phyloP scores from a whole-genome alignment of 2,888 invertebrate genomes.

The Chorisops tibialis region DNA sequence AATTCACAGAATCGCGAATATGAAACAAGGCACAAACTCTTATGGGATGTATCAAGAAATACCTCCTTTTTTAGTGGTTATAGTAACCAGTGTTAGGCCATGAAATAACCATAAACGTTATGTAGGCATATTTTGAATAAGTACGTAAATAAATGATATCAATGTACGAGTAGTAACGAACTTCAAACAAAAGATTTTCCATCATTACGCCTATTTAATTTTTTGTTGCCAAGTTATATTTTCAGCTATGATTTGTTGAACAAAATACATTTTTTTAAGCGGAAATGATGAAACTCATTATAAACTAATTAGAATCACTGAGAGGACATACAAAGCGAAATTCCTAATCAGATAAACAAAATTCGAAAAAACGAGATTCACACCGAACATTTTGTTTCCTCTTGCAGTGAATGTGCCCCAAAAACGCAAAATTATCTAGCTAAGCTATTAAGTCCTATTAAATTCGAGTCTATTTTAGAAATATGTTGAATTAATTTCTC shows the following conservation, averaged over 20 bases:
- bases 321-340: constrained; percentile 15
- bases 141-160: no score
- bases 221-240: background rate
- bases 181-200: no score
- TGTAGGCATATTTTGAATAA: no score
- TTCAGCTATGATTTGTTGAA: constrained; percentile 12
- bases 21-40: no score
- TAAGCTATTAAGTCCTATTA: constrained; percentile 13
- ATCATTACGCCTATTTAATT: no score
- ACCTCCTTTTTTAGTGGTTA: no score
- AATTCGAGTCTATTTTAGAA: constrained; percentile 22
- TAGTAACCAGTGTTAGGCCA: no score
- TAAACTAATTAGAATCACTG: constrained; percentile 21
- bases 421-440: background rate
- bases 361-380: background rate
- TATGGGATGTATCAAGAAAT: no score
- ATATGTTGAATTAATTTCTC: constrained; percentile 23
- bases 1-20: no score
- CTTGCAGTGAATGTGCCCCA: background rate
- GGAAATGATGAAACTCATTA: constrained; percentile 21
- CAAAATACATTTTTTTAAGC: constrained; percentile 4
- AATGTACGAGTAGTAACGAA: no score
- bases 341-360: constrained; percentile 12
- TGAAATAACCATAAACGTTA: no score
- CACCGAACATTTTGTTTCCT: background rate